These are phyloP conservation scores for Acrossocheilus wenchowensis DNA, from an alignment of 2,797 vertebrate species.

Conservation along the genomic window DNA sequence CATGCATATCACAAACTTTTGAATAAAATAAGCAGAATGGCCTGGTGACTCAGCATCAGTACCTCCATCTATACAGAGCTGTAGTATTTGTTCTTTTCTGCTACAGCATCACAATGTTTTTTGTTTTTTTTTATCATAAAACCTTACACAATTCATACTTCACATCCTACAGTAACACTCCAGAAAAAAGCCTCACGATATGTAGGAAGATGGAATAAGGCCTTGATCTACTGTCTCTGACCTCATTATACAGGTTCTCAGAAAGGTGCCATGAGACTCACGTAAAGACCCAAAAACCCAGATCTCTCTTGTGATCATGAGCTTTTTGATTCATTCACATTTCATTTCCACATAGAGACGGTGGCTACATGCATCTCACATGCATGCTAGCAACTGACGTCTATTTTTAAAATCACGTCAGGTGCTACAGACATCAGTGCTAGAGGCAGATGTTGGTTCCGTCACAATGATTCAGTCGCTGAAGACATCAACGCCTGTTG, in stretches of 20 bases:
- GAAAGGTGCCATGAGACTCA: constrained; percentile 57
- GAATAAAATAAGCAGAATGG: neutral
- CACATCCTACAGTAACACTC: constrained; percentile 16
- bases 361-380: neutral
- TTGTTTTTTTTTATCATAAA: neutral
- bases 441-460: constrained; percentile 8
- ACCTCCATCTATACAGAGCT: neutral
- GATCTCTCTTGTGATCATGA: constrained; percentile 67
- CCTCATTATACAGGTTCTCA: constrained; percentile 77
- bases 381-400: neutral
- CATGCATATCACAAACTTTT: neutral
- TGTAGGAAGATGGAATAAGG: constrained; percentile 43
- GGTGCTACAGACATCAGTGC: neutral
- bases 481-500: neutral
- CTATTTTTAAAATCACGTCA: neutral
- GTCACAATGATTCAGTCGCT: neutral
- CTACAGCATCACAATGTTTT: neutral
- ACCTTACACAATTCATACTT: neutral
- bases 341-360: constrained; percentile 23
- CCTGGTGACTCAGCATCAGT: neutral
- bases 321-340: constrained; percentile 50
- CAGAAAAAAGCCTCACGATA: neutral
- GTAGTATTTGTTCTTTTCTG: neutral
- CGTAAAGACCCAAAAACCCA: constrained; percentile 80
- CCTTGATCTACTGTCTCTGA: constrained; percentile 60